These are phyloP conservation scores for Ammodytes marinus DNA, from an alignment of 2,113 vertebrate species.

Conservation along the genomic window DNA sequence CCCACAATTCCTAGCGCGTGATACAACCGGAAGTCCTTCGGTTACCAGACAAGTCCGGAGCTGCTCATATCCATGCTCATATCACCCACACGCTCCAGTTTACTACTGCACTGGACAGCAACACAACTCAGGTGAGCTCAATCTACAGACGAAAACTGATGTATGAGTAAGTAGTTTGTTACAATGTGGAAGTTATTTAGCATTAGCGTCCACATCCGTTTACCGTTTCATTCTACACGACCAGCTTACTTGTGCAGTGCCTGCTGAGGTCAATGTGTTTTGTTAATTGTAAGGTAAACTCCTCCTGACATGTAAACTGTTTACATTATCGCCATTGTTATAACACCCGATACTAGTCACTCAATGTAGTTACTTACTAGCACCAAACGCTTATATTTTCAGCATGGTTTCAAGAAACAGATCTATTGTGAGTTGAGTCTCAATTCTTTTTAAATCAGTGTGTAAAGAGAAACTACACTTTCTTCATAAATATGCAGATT, in stretches of 20 bases:
- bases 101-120: background rate
- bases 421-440: background rate
- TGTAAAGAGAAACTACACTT: background rate
- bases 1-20: slow-evolving; percentile 39
- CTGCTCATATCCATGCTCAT: too few species aligned
- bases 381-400: too few species aligned
- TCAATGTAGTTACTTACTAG: background rate
- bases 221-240: background rate
- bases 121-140: slow-evolving; percentile 10
- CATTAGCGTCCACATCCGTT: background rate
- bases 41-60: background rate
- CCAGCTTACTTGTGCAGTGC: background rate
- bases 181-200: background rate
- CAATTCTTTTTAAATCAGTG: background rate
- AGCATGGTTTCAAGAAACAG: too few species aligned
- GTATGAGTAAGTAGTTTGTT: background rate
- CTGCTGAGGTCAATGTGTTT: too few species aligned
- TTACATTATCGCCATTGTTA: background rate
- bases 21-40: background rate
- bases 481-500: too few species aligned
- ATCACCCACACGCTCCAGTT: background rate
- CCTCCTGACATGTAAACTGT: background rate
- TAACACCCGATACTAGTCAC: too few species aligned
- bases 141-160: rapidly evolving
- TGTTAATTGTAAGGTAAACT: background rate